Evolutionary conservation across 35 echinoderm and acorn worm genomes (phyloP), one percentile per base, ranked within the genome.

Genomic region (Eucidaris tribuloides): DNA sequence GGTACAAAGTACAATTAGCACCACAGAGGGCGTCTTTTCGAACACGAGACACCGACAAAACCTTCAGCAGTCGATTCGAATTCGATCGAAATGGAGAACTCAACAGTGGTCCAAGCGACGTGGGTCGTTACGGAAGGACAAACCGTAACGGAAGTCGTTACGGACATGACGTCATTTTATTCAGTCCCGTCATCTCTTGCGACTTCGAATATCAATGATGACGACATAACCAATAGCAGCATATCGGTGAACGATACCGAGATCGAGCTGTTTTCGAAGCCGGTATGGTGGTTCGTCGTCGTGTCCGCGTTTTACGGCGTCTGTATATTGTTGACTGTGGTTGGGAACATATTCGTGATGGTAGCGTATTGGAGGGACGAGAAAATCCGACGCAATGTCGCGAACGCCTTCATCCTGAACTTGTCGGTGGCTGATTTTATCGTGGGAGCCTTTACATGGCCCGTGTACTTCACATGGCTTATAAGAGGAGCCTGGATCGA

Each of bases 391-490:
- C 56, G 52, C 13, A 88, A 42, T 19, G 77, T 88, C 29, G 57
- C 85, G 0, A 88, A 88, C 48, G 34, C 54, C 19, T 88, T 80
- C 39, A 88, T 88, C 43, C 85, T 88, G 2, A 93, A 88, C 71
- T 52, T 93, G 5, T 62, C 84, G 13, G 79, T 93, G 0, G 78
- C 85, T 7, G 91, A 93, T 88, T 77, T 93, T 27, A 83, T 93
- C 17, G 85, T 88, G 17, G 91, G 91, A 0, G 13, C 68, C 0
- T 88, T 93, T 41, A 83, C 81, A 46, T 60, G 82, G 50, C 84
- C 85, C 6, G 40, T 93, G 1, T 83, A 88, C 65, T 61, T 71
- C 13, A 13, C 57, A 37, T 93, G 91, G 91, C 56, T 65, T 46
- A 20, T 93, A 1, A 24, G 37, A 18, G 91, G 65, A 6, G 33